phyloP scores from a whole-genome alignment of 1,140 invertebrate genomes.

The Dinoponera quadriceps region DNA sequence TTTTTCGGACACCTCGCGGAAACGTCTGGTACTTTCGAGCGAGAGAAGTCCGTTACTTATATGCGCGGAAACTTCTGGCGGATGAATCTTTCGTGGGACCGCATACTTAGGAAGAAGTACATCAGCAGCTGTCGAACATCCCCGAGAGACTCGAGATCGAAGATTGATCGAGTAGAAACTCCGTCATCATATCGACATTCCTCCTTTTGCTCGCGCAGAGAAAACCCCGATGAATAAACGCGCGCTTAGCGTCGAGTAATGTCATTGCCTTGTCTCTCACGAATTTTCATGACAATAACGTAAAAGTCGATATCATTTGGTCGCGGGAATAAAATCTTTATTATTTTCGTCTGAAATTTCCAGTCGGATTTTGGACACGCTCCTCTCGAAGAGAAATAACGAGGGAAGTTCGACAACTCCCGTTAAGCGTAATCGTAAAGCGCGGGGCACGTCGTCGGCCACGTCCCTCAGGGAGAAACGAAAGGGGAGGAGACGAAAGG shows the following conservation, averaged over 20 bases:
- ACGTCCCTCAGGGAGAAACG: too few relatives aligned
- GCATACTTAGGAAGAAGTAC: conserved; percentile 41
- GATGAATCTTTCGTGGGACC: conserved; percentile 40
- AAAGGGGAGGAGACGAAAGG: too few relatives aligned
- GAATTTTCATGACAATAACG: neutral
- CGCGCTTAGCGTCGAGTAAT: conserved; percentile 3
- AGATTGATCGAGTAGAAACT: conserved; percentile 54
- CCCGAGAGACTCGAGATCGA: conserved; percentile 19
- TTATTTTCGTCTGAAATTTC: neutral
- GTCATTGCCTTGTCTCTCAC: conserved; percentile 10
- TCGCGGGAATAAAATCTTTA: neutral
- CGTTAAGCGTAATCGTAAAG: neutral
- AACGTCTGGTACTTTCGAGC: conserved; percentile 24
- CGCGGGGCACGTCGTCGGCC: too few relatives aligned
- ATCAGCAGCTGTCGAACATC: conserved; percentile 44
- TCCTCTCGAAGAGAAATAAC: too few relatives aligned
- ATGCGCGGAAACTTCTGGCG: conserved; percentile 26
- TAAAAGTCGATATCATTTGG: neutral
- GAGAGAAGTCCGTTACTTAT: conserved; percentile 40
- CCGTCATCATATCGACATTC: conserved; percentile 43
- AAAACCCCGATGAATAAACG: conserved; percentile 27
- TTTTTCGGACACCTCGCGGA: neutral
- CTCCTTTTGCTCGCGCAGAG: neutral
- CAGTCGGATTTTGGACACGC: neutral
- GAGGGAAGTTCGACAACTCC: too few relatives aligned